Base-by-base conservation (phyloP, 2,113 vertebrate genomes). In the Ptilonorhynchus violaceus region DNA sequence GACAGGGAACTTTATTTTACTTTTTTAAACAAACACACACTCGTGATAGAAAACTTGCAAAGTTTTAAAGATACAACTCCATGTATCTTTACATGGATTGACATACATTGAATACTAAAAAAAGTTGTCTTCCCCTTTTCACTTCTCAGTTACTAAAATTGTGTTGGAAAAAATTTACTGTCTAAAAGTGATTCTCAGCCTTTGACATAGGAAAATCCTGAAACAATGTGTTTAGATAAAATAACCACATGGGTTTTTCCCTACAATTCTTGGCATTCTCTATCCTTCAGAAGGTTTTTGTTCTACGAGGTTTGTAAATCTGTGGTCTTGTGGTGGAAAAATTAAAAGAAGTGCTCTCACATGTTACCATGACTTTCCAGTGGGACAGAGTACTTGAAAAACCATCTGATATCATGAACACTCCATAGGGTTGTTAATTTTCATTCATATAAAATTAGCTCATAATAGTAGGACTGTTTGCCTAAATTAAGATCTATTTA, bases 1-100 rank as follows among this genome's bases (percentile, higher is more conserved):
- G 87, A 49, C 79, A 85, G 70, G 80, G 82, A 86, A 93, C 59
- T 94, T 97, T 44, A 59, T 66, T 92, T 93, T 86, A 69, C 80
- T 82, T 74, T 97, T 89, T 88, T 67, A 94, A 96, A 20, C 44
- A 31, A 47, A 68, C 4, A 13, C 50, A 12, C 8, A 1, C 2
- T 4, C 19, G 0, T 1, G 7, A 37, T 81, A 49, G 23, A 31
- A 58, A 59, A 69, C 18, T 46, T 75, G 15, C 2, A 18, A 69
- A 55, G 15, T 27, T 25, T 33, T 84, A 41, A 89, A 89, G 75
- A 14, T 52, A 27, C 5, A 53, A 64, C 35, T 85, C 20, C 27
- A 2, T 11, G 10, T 35, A 27, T 58, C 39, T n/a, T n/a, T n/a
- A n/a, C n/a, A n/a, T n/a, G n/a, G n/a, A n/a, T n/a, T n/a, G n/a